Evolutionary conservation across 2,113 vertebrate genomes (phyloP).

Genomic region (Melanostigma gelatinosum): DNA sequence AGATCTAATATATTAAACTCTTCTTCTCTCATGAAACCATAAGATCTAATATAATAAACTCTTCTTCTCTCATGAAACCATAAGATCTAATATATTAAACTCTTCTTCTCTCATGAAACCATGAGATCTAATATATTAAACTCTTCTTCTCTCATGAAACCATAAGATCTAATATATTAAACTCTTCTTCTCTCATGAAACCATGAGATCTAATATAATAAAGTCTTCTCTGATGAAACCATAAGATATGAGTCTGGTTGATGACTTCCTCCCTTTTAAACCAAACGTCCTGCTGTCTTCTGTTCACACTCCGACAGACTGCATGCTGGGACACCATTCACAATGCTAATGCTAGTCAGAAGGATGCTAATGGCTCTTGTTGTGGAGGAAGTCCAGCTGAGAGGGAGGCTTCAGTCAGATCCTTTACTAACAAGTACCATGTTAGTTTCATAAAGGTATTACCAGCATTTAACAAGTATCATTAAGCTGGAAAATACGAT

Average conservation of each 20-base stretch:
- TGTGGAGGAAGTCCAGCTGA: neutral
- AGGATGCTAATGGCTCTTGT: neutral
- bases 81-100: too few species aligned
- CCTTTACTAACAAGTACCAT: too few species aligned
- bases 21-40: neutral
- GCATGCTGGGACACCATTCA: slow-evolving; percentile 6
- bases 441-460: neutral
- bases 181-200: too few species aligned
- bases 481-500: too few species aligned
- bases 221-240: too few species aligned
- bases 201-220: too few species aligned
- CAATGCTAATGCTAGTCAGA: slow-evolving; percentile 26
- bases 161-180: too few species aligned
- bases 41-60: too few species aligned
- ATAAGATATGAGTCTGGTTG: too few species aligned
- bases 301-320: neutral
- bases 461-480: neutral
- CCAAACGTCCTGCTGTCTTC: neutral
- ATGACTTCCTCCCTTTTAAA: neutral
- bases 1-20: neutral
- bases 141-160: too few species aligned
- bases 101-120: neutral
- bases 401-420: neutral
- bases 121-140: too few species aligned
- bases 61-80: neutral